phyloP scores from a whole-genome alignment of 2,888 invertebrate genomes.

The Gonocerus acuteangulatus region DNA sequence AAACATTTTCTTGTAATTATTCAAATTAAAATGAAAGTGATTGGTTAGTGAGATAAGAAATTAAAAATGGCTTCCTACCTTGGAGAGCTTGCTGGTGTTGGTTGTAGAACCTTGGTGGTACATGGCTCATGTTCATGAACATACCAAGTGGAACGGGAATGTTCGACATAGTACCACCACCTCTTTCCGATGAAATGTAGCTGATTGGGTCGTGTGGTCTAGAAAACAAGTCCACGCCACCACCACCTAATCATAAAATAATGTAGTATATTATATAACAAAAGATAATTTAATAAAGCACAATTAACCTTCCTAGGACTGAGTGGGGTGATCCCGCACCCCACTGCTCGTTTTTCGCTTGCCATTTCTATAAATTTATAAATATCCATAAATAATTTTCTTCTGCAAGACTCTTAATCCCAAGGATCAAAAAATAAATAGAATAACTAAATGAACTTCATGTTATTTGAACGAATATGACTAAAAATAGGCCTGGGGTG shows the following conservation, averaged over 20 bases:
- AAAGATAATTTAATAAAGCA: not conserved
- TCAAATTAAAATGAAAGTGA: not conserved
- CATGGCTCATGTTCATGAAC: slow-evolving; percentile 82
- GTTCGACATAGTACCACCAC: slow-evolving; percentile 61
- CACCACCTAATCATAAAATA: slow-evolving; percentile 24
- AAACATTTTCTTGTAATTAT: not conserved
- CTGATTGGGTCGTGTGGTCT: slow-evolving; percentile 80
- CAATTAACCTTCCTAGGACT: too few relatives aligned
- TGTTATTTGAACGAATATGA: too few relatives aligned
- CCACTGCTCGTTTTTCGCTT: too few relatives aligned
- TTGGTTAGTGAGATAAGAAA: too few relatives aligned
- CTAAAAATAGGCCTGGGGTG: too few relatives aligned
- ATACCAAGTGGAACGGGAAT: slow-evolving; percentile 90
- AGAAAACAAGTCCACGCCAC: slow-evolving; percentile 54
- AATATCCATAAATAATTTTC: not conserved
- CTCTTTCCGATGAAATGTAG: slow-evolving; percentile 80
- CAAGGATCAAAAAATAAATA: too few relatives aligned
- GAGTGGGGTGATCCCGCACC: too few relatives aligned
- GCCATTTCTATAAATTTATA: too few relatives aligned
- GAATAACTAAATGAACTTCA: too few relatives aligned
- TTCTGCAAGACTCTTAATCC: too few relatives aligned
- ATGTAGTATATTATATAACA: not conserved
- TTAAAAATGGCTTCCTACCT: too few relatives aligned
- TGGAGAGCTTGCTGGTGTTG: slow-evolving; percentile 63
- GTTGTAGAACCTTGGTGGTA: slow-evolving; percentile 67